Conservation (phyloP, 2,797 vertebrate genomes). For the Tenualosa ilisha region DNA sequence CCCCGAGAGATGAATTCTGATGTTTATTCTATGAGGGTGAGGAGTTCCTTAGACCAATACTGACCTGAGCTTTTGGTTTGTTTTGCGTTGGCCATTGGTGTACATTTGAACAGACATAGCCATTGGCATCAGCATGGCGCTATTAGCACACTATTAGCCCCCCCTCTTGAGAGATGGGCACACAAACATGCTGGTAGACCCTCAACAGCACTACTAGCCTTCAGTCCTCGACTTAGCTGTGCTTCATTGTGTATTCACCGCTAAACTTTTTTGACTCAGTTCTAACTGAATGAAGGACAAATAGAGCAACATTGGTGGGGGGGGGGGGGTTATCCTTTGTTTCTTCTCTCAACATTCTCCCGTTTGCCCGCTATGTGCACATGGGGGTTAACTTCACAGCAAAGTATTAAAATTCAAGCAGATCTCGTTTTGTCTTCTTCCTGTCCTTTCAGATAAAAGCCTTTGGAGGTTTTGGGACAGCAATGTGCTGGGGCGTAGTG, state of each 20-base stretch:
- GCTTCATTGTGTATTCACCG: background rate
- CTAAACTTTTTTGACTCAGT: background rate
- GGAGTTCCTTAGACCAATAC: too few relatives aligned
- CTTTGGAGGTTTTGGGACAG: background rate
- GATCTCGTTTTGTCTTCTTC: background rate
- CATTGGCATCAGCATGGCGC: too few relatives aligned
- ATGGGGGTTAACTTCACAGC: background rate
- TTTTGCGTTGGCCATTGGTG: too few relatives aligned
- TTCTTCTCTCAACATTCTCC: background rate
- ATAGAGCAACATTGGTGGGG: background rate
- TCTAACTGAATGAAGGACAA: background rate
- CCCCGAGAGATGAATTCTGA: too few relatives aligned
- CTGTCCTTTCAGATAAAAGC: constrained; percentile 16
- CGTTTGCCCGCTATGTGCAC: background rate
- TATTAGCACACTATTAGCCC: too few relatives aligned
- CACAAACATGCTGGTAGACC: background rate
- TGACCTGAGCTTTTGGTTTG: too few relatives aligned
- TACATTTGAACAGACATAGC: too few relatives aligned
- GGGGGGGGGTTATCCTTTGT: background rate
- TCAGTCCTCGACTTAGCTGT: background rate
- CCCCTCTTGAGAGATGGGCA: background rate
- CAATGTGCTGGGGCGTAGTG: background rate
- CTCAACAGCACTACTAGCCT: background rate
- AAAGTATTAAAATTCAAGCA: constrained; percentile 11
- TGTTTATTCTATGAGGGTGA: too few relatives aligned